phyloP scores from a whole-genome alignment of 2,113 vertebrate genomes.

The Gymnorhina tibicen region DNA sequence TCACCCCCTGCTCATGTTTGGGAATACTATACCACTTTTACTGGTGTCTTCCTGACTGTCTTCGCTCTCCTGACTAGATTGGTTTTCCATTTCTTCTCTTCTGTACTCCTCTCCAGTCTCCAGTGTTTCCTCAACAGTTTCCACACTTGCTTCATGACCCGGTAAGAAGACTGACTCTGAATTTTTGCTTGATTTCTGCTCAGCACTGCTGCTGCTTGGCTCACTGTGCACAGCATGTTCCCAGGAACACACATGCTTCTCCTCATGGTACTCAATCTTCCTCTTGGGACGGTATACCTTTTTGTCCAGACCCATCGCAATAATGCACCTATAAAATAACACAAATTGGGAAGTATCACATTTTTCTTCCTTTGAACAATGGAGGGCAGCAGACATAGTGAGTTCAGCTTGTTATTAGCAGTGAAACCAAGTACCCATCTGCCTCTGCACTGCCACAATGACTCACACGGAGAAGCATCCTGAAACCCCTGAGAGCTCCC shows the following conservation, averaged over 20 bases:
- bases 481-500: background rate
- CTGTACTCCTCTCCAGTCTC: background rate
- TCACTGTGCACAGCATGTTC: background rate
- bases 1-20: background rate
- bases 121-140: background rate
- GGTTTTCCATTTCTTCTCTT: background rate
- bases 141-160: background rate
- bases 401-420: background rate
- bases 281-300: constrained; percentile 76
- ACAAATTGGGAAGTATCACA: background rate
- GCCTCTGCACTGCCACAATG: background rate
- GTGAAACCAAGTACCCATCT: background rate
- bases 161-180: background rate
- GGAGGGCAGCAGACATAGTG: background rate
- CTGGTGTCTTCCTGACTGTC: constrained; percentile 1
- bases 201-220: background rate
- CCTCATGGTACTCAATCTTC: constrained; percentile 30
- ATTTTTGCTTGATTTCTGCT: background rate
- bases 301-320: constrained; percentile 87
- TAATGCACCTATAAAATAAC: constrained; percentile 81
- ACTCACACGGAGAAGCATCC: background rate
- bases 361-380: background rate
- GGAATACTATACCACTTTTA: constrained; percentile 68
- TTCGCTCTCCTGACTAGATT: background rate
- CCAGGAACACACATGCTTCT: background rate